Conservation (phyloP, 2,888 invertebrate species). For the Morpho deidamia region DNA sequence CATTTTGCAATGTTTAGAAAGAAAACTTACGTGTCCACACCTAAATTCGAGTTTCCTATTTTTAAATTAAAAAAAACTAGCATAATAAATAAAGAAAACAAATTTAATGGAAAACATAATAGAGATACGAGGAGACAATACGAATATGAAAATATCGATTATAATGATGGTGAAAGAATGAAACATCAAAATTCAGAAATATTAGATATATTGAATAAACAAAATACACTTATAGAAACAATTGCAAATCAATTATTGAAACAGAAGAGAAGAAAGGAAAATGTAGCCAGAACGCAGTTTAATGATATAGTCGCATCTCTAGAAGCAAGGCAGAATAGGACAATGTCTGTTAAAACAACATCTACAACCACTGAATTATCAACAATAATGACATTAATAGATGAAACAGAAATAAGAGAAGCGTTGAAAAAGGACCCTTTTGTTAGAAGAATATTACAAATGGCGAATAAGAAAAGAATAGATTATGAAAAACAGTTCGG, state of each 20-base stretch:
- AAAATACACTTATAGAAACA: conserved; percentile 15
- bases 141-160: neutral
- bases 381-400: conserved; percentile 38
- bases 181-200: conserved; percentile 21
- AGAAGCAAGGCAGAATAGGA: conserved; percentile 14
- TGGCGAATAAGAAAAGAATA: conserved; percentile 38
- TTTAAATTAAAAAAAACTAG: neutral
- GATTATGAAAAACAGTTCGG: conserved; percentile 31
- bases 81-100: neutral
- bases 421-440: conserved; percentile 44
- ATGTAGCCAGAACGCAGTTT: conserved; percentile 1
- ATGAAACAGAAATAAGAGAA: conserved; percentile 40
- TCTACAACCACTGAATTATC: conserved; percentile 16
- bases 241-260: conserved; percentile 1
- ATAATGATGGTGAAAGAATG: neutral
- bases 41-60: conserved; percentile 11
- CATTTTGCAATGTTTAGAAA: conserved; percentile 32
- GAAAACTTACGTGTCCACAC: conserved; percentile 30
- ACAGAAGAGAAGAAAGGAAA: neutral
- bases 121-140: neutral
- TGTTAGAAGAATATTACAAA: conserved; percentile 45
- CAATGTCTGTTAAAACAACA: neutral
- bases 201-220: conserved; percentile 25
- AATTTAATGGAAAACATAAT: neutral
- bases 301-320: conserved; percentile 12